Evolutionary conservation across 2,113 vertebrate genomes (phyloP).

Genomic region (Prolemur simus): DNA sequence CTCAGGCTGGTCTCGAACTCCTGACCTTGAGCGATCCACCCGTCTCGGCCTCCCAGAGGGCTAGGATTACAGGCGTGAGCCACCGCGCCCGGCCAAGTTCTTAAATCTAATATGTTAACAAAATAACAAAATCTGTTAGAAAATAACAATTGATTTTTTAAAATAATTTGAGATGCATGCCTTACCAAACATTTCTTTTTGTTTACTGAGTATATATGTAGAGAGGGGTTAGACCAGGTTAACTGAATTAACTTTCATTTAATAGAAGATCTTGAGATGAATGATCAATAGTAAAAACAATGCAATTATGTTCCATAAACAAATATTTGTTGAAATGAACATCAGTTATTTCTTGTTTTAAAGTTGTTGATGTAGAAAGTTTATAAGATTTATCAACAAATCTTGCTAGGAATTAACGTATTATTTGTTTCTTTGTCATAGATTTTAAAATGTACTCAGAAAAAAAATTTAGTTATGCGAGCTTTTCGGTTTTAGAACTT

Average conservation of each 20-base stretch:
- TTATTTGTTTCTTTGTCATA: not conserved
- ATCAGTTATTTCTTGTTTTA: not conserved
- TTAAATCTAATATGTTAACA: not conserved
- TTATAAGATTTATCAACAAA: not conserved
- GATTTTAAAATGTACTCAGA: not conserved
- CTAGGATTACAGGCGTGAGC: too few relatives aligned
- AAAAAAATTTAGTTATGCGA: not conserved
- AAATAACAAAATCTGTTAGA: not conserved
- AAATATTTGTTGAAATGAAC: not conserved
- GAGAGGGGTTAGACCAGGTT: not conserved
- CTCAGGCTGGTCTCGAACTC: too few relatives aligned
- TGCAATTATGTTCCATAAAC: not conserved
- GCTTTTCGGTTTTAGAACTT: not conserved
- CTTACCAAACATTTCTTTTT: not conserved
- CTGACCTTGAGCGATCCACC: too few relatives aligned
- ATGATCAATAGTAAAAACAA: not conserved
- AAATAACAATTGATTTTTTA: not conserved
- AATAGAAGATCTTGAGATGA: not conserved
- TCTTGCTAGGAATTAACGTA: not conserved
- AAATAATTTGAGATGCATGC: not conserved
- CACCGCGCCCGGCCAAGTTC: too few relatives aligned
- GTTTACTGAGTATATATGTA: not conserved
- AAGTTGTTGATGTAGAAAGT: not conserved
- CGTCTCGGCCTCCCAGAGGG: too few relatives aligned
- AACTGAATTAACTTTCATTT: not conserved